phyloP scores from a whole-genome alignment of 1,140 invertebrate species.

The Drosophila baimaii region DNA sequence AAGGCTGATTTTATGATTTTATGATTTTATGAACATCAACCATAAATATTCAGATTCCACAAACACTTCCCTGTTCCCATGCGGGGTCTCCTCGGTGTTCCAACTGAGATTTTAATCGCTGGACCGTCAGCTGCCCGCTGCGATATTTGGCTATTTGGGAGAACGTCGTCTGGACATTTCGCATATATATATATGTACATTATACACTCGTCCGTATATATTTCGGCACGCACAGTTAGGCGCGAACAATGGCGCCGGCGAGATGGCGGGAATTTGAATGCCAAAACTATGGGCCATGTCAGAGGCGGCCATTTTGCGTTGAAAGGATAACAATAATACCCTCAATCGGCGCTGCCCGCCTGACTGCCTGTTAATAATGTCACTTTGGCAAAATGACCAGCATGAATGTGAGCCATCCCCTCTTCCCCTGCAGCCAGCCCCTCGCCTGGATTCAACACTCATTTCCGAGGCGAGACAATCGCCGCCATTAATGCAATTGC shows the following conservation, averaged over 20 bases:
- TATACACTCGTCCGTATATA: background rate
- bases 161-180: slow-evolving; percentile 6
- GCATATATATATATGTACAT: background rate
- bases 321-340: slow-evolving; percentile 78
- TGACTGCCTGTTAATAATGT: slow-evolving; percentile 67
- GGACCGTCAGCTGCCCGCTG: slow-evolving; percentile 66
- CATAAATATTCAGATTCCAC: slow-evolving; percentile 39
- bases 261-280: slow-evolving; percentile 66
- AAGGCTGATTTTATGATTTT: slow-evolving; percentile 36
- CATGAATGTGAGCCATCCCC: slow-evolving; percentile 61
- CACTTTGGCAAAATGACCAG: slow-evolving; percentile 80
- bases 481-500: slow-evolving; percentile 76
- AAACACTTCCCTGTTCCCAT: slow-evolving; percentile 41
- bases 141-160: slow-evolving; percentile 22
- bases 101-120: slow-evolving; percentile 73
- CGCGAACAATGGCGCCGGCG: slow-evolving; percentile 63
- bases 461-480: slow-evolving; percentile 57
- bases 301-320: slow-evolving; percentile 74
- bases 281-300: slow-evolving; percentile 55
- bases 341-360: slow-evolving; percentile 69
- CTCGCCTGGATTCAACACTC: background rate
- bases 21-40: slow-evolving; percentile 31
- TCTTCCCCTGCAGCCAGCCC: background rate
- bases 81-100: slow-evolving; percentile 28
- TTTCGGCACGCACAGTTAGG: slow-evolving; percentile 72